Percentiles rank a stretch among this genome's conserved stretches.
phyloP scores from a whole-genome alignment of 2,113 vertebrate genomes.

The Dromas ardeola region DNA sequence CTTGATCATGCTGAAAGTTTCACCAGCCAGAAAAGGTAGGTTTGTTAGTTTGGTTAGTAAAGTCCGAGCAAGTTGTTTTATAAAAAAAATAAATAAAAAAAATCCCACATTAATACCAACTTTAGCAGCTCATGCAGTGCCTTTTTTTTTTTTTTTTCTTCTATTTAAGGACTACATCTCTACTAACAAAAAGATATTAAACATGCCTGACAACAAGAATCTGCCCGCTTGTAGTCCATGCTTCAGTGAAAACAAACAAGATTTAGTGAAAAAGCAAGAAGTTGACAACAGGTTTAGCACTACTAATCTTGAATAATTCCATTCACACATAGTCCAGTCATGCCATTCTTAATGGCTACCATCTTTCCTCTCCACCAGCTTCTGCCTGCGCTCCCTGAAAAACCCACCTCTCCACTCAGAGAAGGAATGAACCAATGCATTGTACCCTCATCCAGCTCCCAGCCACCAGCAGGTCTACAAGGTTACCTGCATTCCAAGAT shows the following conservation, averaged over 20 bases:
- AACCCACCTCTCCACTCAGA: not conserved
- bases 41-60: constrained; percentile 86
- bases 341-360: not conserved
- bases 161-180: not conserved
- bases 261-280: constrained; percentile 63
- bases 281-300: constrained; percentile 19
- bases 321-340: not conserved
- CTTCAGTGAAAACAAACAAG: constrained; percentile 63
- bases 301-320: not conserved
- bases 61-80: constrained; percentile 71
- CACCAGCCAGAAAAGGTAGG: constrained; percentile 83
- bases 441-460: not conserved
- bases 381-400: not conserved
- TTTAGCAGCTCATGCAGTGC: constrained; percentile 64
- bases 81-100: not conserved
- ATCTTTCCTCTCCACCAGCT: not conserved
- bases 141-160: not conserved
- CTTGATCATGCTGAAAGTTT: constrained; percentile 93
- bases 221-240: constrained; percentile 56
- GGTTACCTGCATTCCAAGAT: not conserved
- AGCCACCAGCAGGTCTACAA: not conserved
- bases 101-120: constrained; percentile 60
- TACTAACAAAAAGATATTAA: constrained; percentile 27
- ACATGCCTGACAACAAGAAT: constrained; percentile 50
- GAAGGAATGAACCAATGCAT: not conserved